Percentiles rank a stretch among this genome's conserved stretches.
Evolutionary conservation across 2,797 vertebrate species (phyloP).

Genomic region (Macroramphosus scolopax): DNA sequence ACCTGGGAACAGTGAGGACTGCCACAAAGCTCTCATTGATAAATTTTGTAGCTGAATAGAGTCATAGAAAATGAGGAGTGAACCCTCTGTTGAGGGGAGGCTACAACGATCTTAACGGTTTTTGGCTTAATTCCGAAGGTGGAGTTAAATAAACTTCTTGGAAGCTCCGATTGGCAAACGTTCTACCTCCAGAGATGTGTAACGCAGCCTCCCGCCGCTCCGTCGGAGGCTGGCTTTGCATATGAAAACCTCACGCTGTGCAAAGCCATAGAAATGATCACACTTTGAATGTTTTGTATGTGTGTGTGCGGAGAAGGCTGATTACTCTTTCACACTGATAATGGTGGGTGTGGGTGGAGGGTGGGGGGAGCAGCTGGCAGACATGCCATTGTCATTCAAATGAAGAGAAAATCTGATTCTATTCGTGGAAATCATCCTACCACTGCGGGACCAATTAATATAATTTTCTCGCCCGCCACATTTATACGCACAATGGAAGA

Average conservation of each 20-base stretch:
- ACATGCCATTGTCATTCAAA: constrained; percentile 77
- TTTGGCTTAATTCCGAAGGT: constrained; percentile 56
- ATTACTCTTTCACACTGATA: constrained; percentile 72
- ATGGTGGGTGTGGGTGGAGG: constrained; percentile 67
- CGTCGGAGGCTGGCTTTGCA: constrained; percentile 64
- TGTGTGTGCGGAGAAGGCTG: constrained; percentile 55
- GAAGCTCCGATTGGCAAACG: constrained; percentile 53
- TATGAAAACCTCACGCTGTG: constrained; percentile 67
- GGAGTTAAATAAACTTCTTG: constrained; percentile 71
- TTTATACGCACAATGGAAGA: constrained; percentile 53
- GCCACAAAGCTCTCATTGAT: constrained; percentile 81
- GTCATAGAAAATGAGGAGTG: constrained; percentile 67
- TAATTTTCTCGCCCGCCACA: constrained; percentile 56
- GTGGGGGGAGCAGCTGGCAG: constrained; percentile 74
- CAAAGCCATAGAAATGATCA: constrained; percentile 54
- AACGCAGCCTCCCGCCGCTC: constrained; percentile 46
- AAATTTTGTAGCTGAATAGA: constrained; percentile 69
- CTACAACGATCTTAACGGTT: constrained; percentile 64
- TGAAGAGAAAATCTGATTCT: constrained; percentile 61
- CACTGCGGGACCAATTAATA: constrained; percentile 66
- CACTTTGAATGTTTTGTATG: constrained; percentile 63
- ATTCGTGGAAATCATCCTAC: constrained; percentile 53
- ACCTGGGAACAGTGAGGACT: constrained; percentile 62
- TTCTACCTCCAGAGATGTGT: constrained; percentile 59
- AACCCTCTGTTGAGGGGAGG: constrained; percentile 58